phyloP scores from a whole-genome alignment of 2,888 invertebrate genomes.

The Coleophora deauratella region DNA sequence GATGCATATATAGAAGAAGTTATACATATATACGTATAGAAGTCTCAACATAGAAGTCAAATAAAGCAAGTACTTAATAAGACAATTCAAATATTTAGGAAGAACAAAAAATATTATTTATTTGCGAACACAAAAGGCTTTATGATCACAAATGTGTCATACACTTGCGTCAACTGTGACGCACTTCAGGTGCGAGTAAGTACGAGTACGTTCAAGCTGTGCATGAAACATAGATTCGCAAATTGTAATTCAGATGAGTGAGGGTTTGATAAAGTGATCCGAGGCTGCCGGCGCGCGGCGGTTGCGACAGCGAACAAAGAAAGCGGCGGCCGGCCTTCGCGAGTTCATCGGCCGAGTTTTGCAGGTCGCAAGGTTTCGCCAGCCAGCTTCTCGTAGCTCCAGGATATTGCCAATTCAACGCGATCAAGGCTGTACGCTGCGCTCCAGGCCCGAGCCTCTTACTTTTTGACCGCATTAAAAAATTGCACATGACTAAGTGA shows the following conservation, averaged over 20 bases:
- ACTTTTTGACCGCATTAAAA: slow-evolving; percentile 51
- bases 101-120: no score
- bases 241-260: slow-evolving; percentile 56
- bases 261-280: slow-evolving; percentile 62
- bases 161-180: no score
- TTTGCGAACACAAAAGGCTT: no score
- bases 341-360: slow-evolving; percentile 72
- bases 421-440: slow-evolving; percentile 59
- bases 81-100: no score
- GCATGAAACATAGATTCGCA: background rate
- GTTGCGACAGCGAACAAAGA: slow-evolving; percentile 70
- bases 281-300: slow-evolving; percentile 51
- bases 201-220: no score
- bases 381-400: slow-evolving; percentile 69
- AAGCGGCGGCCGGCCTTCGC: slow-evolving; percentile 65
- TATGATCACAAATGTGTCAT: no score
- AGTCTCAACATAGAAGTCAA: no score
- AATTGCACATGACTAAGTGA: slow-evolving; percentile 27
- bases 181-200: no score
- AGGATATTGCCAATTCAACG: slow-evolving; percentile 72
- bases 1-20: no score
- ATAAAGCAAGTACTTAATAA: no score
- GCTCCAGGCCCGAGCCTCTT: slow-evolving; percentile 45
- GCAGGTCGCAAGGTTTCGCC: slow-evolving; percentile 74
- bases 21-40: no score